Conservation (phyloP, 2,888 invertebrate genomes). For the Imbricaverruca yamaguchii region DNA sequence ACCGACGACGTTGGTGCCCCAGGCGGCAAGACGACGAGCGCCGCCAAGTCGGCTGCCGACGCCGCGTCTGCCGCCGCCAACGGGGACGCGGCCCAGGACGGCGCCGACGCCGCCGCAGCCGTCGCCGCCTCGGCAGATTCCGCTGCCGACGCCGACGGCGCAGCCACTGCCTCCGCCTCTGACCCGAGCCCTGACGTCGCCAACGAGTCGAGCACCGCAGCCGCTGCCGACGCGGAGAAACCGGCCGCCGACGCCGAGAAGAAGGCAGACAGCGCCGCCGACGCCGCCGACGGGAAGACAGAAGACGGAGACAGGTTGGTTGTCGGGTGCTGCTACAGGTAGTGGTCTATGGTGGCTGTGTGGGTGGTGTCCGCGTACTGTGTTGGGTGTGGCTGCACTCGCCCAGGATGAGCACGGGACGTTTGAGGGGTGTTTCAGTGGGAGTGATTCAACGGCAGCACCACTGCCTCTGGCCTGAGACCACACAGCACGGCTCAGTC, state of each 20-base stretch:
- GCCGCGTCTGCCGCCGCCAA: neutral
- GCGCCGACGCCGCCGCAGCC: neutral
- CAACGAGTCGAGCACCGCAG: neutral
- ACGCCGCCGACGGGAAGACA: constrained; percentile 29
- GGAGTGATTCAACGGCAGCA: no score
- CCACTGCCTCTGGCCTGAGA: no score
- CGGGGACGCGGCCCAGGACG: neutral
- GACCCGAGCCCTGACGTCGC: neutral
- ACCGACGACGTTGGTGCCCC: neutral
- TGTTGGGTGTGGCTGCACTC: neutral
- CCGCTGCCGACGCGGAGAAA: constrained; percentile 17
- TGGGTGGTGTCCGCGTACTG: neutral
- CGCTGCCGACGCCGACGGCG: neutral
- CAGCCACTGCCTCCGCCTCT: constrained; percentile 15
- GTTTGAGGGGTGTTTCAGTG: no score
- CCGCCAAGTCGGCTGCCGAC: neutral
- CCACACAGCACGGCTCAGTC: no score
- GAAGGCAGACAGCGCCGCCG: constrained; percentile 28
- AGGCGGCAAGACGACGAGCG: neutral
- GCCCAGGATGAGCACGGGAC: no score
- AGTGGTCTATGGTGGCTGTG: neutral
- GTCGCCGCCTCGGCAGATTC: neutral
- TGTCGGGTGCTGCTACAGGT: neutral
- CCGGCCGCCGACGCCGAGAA: constrained; percentile 30
- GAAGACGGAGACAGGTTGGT: constrained; percentile 29